A percentile compares a stretch with the other conserved stretches of the same genome.
Evolutionary conservation across 2,797 vertebrate species (phyloP).

Genomic region (Phalanger gymnotis): DNA sequence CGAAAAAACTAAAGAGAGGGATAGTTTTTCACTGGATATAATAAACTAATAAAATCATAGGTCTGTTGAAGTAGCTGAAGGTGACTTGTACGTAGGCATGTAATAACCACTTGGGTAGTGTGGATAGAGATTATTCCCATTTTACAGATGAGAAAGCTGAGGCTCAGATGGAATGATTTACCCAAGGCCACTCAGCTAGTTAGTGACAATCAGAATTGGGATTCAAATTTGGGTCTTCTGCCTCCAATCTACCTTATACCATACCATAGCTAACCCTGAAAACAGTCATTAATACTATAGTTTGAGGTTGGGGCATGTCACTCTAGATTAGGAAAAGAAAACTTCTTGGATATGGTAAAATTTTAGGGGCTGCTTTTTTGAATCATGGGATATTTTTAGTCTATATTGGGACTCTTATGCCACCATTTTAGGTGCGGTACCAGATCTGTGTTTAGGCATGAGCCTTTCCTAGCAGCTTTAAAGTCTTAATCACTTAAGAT

Average conservation of each 20-base stretch:
- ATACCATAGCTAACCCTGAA: background rate
- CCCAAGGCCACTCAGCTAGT: background rate
- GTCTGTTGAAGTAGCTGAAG: background rate
- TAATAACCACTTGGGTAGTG: background rate
- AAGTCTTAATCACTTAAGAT: background rate
- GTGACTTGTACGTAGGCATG: background rate
- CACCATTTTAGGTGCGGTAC: too few species aligned
- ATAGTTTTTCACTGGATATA: background rate
- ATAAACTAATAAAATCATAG: background rate
- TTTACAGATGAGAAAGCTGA: background rate
- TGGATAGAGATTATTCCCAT: background rate
- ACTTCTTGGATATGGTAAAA: background rate
- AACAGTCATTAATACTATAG: background rate
- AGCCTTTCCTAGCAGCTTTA: fast-evolving
- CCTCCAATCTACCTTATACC: background rate
- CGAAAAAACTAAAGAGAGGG: background rate
- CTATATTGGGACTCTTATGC: background rate
- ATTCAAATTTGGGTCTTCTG: background rate
- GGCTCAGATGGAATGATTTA: background rate
- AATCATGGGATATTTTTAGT: background rate
- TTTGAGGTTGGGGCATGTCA: background rate
- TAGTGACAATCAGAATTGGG: background rate
- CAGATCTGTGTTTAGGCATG: fast-evolving
- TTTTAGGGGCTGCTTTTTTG: background rate
- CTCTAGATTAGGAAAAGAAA: background rate